Evolutionary conservation across 2,113 vertebrate species (phyloP).

Genomic region (Chaetorhynchus papuensis): DNA sequence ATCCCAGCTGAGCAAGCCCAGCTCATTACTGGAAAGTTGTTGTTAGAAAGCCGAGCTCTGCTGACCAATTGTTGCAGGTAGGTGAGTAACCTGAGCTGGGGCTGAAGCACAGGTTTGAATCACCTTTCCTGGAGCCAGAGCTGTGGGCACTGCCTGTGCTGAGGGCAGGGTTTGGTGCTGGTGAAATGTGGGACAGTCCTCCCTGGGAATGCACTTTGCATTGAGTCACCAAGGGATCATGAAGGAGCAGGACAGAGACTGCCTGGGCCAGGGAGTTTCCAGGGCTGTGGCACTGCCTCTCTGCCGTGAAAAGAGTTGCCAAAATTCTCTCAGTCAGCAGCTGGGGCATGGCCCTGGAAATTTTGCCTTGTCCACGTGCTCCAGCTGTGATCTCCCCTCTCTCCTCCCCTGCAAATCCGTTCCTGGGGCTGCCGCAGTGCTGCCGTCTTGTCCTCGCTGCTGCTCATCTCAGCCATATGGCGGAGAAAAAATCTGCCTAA

Average conservation of each 20-base stretch:
- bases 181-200: neutral
- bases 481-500: neutral
- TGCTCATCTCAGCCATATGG: neutral
- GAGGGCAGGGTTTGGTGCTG: neutral
- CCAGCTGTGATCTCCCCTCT: neutral
- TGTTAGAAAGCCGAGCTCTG: neutral
- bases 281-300: neutral
- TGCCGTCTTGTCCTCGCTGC: neutral
- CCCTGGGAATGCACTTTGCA: accelerated
- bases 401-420: neutral
- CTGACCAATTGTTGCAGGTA: neutral
- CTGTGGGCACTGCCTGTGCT: neutral
- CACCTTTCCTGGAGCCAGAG: neutral
- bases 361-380: neutral
- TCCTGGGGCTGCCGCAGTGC: neutral
- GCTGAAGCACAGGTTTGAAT: neutral
- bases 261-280: neutral
- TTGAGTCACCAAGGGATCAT: neutral
- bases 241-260: neutral
- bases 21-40: neutral
- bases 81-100: neutral
- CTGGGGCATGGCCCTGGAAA: neutral
- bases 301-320: neutral
- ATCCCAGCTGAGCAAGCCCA: neutral
- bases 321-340: neutral